These are phyloP conservation scores for Brachyopa scutellaris DNA, from an alignment of 2,888 invertebrate species.

Conservation along the genomic window DNA sequence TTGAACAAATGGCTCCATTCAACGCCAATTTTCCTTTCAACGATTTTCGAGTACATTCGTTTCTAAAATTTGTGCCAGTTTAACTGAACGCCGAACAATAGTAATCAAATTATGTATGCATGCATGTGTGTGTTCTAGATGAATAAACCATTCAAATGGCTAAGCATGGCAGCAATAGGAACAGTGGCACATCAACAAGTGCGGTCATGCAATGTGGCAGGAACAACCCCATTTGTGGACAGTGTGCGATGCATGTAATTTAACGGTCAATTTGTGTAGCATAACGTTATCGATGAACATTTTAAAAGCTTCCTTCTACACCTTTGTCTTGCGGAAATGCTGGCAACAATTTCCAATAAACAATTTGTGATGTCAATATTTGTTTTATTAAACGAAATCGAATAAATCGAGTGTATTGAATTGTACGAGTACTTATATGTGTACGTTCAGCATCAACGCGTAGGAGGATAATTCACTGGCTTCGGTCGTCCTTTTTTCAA, in stretches of 20 bases:
- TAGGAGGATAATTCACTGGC: background rate
- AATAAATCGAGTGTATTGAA: background rate
- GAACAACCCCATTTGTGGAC: background rate
- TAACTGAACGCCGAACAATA: constrained; percentile 26
- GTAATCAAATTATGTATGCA: constrained; percentile 9
- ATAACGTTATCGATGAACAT: background rate
- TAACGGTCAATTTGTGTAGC: background rate
- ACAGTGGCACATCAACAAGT: too few relatives aligned
- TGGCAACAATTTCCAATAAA: background rate
- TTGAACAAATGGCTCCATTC: background rate
- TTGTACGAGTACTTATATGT: too few relatives aligned
- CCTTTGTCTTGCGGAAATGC: too few relatives aligned
- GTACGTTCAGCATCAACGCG: background rate
- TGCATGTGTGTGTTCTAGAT: background rate
- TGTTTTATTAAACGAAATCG: background rate
- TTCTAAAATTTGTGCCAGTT: constrained; percentile 4
- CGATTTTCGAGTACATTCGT: too few relatives aligned
- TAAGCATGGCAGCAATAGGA: background rate
- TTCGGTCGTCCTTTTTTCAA: background rate
- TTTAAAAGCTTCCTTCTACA: background rate
- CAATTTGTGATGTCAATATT: background rate
- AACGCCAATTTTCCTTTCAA: background rate
- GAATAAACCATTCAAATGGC: background rate
- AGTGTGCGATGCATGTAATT: background rate
- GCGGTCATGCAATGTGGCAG: background rate